phyloP scores from a whole-genome alignment of 2,113 vertebrate species.

The Myotis davidii region DNA sequence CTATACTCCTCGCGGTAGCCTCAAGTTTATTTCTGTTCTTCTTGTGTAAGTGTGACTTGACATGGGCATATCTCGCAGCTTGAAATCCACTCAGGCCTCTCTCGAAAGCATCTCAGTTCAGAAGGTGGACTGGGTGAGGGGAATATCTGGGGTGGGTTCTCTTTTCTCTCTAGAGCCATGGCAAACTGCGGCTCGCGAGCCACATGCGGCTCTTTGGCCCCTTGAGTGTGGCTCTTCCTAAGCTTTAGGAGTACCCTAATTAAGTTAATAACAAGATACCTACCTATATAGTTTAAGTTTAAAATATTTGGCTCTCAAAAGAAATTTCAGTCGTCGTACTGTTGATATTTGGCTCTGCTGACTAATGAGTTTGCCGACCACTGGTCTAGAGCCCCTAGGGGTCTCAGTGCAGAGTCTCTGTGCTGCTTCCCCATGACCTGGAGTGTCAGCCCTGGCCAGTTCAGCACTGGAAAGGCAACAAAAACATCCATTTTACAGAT shows the following conservation, averaged over 20 bases:
- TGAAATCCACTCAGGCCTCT: background rate
- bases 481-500: background rate
- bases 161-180: background rate
- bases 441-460: background rate
- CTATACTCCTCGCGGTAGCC: background rate
- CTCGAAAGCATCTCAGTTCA: background rate
- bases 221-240: too few species aligned
- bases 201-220: too few species aligned
- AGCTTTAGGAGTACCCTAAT: too few species aligned
- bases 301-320: too few species aligned
- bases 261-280: too few species aligned
- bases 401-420: background rate
- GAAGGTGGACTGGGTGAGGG: background rate
- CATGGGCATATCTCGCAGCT: background rate
- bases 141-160: background rate
- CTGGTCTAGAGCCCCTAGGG: too few species aligned
- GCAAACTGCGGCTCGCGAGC: too few species aligned
- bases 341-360: too few species aligned
- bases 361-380: too few species aligned
- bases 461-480: background rate
- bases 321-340: too few species aligned
- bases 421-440: background rate
- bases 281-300: too few species aligned
- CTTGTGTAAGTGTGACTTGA: background rate
- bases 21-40: background rate